Conservation (phyloP, 2,113 vertebrate genomes). For the Drymodes brunneopygia region DNA sequence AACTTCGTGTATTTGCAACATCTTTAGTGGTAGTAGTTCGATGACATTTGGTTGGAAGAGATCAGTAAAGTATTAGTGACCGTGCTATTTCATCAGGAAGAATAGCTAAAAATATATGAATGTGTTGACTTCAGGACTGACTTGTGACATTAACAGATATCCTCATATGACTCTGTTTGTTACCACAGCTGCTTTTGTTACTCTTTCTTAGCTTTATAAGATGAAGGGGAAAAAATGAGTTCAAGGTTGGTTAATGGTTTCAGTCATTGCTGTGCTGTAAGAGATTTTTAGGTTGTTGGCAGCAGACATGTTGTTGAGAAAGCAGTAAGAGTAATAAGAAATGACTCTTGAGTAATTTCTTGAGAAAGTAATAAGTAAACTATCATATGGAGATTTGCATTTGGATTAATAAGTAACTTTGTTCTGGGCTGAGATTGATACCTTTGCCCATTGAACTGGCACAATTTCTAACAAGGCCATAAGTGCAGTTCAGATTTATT, state of each 20-base stretch:
- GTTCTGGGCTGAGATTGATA: not conserved
- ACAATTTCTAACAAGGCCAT: not conserved
- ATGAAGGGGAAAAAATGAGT: not conserved
- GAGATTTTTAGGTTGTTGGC: not conserved
- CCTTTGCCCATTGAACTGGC: conserved; percentile 36
- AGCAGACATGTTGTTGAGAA: not conserved
- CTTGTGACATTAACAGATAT: not conserved
- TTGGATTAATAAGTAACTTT: conserved; percentile 64
- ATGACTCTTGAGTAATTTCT: not conserved
- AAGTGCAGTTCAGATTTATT: conserved; percentile 34
- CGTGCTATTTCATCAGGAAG: not conserved
- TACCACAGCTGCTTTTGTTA: not conserved
- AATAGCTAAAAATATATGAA: not conserved
- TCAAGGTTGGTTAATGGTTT: not conserved
- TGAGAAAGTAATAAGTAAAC: not conserved
- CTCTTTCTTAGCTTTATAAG: not conserved
- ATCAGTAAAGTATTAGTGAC: not conserved
- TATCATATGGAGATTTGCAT: not conserved
- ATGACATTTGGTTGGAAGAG: not conserved
- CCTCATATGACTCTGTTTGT: not conserved
- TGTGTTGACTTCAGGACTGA: not conserved
- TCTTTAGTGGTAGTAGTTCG: not conserved
- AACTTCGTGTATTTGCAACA: not conserved
- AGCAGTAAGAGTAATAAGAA: not conserved
- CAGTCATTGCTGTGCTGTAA: not conserved